Evolutionary conservation across 2,888 invertebrate species (phyloP).

Genomic region (Phaedon cochleariae): DNA sequence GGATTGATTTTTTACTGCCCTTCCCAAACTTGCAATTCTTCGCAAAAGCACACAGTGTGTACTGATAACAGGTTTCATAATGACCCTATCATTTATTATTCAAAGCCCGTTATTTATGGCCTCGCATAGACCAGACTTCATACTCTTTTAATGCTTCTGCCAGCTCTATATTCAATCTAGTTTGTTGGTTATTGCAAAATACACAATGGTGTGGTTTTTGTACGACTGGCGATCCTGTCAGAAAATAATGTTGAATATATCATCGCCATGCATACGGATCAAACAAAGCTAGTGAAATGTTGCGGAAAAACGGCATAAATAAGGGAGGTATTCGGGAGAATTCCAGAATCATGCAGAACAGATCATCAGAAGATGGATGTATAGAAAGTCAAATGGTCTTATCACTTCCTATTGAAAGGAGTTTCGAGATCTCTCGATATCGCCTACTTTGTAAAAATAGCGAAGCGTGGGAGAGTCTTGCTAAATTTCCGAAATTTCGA

Average conservation of each 20-base stretch:
- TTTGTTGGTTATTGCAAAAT: conserved; percentile 35
- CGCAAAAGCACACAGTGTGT: conserved; percentile 52
- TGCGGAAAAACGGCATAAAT: not conserved
- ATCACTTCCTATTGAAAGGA: too few species aligned
- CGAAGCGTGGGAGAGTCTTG: too few species aligned
- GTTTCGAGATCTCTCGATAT: too few species aligned
- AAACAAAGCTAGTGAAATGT: not conserved
- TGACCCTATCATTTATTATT: conserved; percentile 54
- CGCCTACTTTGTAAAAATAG: too few species aligned
- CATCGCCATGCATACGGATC: conserved; percentile 14
- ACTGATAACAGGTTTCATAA: conserved; percentile 55
- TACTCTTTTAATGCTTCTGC: conserved; percentile 37
- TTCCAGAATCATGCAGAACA: not conserved
- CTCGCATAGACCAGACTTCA: conserved; percentile 48
- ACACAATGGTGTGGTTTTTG: conserved; percentile 32
- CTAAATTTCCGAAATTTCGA: too few species aligned
- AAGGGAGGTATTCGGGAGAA: not conserved
- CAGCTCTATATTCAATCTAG: conserved; percentile 41
- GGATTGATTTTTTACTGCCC: conserved; percentile 57
- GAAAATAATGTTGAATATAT: conserved; percentile 32
- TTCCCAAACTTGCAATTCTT: conserved; percentile 56
- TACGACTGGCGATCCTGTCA: conserved; percentile 23
- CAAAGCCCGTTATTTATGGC: conserved; percentile 51
- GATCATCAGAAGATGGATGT: not conserved
- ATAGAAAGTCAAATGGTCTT: too few species aligned